Evolutionary conservation across 2,797 vertebrate genomes (phyloP).

Genomic region (Alectoris magna): DNA sequence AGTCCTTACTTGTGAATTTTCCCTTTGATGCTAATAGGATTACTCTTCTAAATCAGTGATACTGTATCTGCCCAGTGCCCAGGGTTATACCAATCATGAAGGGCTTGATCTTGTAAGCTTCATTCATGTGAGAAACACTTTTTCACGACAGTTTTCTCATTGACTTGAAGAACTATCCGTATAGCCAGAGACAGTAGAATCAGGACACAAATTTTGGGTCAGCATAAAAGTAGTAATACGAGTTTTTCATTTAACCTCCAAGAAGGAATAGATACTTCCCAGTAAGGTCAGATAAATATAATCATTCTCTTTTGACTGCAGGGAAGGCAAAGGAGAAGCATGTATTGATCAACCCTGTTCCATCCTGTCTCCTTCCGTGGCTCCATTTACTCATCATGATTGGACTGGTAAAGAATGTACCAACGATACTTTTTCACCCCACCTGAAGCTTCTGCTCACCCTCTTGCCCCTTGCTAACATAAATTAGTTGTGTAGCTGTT

Average conservation of each 20-base stretch:
- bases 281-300: not conserved
- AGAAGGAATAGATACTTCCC: constrained; percentile 8
- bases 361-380: not conserved
- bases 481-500: not conserved
- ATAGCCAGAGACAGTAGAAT: not conserved
- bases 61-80: not conserved
- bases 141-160: constrained; percentile 20
- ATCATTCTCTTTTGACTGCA: constrained; percentile 14
- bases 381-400: constrained; percentile 12
- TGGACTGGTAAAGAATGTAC: not conserved
- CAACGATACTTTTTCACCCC: not conserved
- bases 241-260: constrained; percentile 59
- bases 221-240: constrained; percentile 39
- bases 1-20: constrained; percentile 41
- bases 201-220: constrained; percentile 22
- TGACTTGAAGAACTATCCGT: constrained; percentile 1
- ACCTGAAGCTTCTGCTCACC: not conserved
- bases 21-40: constrained; percentile 48
- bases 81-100: constrained; percentile 41
- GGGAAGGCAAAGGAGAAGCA: not conserved
- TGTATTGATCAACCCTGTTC: constrained; percentile 35
- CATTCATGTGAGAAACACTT: not conserved
- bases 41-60: constrained; percentile 46
- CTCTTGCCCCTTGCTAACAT: not conserved
- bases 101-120: constrained; percentile 40